Evolutionary conservation across 30 jellyfish, hydroid and myxozoan genomes (phyloP).

Genomic region (Clytia hemisphaerica): DNA sequence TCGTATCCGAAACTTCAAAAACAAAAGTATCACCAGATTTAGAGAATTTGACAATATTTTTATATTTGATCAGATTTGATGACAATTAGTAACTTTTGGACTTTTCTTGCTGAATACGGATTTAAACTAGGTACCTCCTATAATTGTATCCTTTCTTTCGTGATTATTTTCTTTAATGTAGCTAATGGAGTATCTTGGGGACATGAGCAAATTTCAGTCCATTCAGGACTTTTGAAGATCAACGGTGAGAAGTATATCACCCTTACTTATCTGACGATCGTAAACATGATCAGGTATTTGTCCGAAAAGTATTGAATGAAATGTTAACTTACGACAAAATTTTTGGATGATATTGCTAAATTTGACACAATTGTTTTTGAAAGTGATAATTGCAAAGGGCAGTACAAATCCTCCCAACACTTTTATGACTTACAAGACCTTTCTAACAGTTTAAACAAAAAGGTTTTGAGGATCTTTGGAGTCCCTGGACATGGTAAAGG

Average conservation of each 20-base stretch:
- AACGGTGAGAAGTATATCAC: conserved; percentile 29
- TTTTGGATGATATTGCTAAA: conserved; percentile 11
- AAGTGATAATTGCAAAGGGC: conserved; percentile 33
- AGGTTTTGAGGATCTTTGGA: conserved; percentile 15
- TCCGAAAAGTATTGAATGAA: background rate
- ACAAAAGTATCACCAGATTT: too few species aligned
- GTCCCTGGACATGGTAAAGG: conserved; percentile 30
- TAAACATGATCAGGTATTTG: conserved; percentile 32
- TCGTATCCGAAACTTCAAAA: too few species aligned
- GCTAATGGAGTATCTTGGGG: too few species aligned
- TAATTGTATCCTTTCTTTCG: too few species aligned
- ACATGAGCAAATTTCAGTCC: background rate
- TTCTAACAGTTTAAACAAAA: conserved; percentile 8
- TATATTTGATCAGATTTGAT: too few species aligned
- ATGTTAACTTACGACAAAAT: too few species aligned
- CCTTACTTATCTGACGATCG: conserved; percentile 26
- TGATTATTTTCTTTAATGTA: too few species aligned
- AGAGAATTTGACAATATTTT: too few species aligned
- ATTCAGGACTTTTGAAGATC: conserved; percentile 23
- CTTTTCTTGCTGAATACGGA: too few species aligned
- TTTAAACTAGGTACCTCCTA: too few species aligned
- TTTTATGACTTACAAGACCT: conserved; percentile 18
- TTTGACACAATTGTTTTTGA: conserved; percentile 18
- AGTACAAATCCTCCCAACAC: conserved; percentile 33
- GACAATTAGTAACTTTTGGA: too few species aligned